Conservation (phyloP, 2,113 vertebrate species). For the Monarcha castaneiventris region DNA sequence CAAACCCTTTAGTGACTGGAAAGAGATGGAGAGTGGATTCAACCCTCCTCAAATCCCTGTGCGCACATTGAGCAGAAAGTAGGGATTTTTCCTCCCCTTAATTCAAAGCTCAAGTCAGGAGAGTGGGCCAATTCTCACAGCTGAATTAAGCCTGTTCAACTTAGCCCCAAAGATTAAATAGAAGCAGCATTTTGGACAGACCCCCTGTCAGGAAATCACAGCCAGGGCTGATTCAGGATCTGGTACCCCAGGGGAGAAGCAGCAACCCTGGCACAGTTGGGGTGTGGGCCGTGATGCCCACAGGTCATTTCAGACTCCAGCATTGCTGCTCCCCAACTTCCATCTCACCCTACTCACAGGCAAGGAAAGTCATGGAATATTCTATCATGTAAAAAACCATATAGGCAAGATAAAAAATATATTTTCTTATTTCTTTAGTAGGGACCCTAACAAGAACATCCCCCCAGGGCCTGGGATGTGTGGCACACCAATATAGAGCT, state of each 20-base stretch:
- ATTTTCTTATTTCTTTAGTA: neutral
- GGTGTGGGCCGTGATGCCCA: fast-evolving
- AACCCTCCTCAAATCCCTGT: neutral
- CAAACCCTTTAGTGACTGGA: neutral
- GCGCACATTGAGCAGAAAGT: neutral
- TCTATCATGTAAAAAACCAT: neutral
- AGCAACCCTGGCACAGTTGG: neutral
- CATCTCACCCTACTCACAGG: neutral
- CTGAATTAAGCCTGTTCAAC: neutral
- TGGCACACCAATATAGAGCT: neutral
- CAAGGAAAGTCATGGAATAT: neutral
- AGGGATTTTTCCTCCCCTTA: neutral
- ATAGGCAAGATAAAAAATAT: neutral
- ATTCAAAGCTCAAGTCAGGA: neutral
- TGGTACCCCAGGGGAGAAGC: neutral
- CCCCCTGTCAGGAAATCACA: neutral
- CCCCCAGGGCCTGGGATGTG: neutral
- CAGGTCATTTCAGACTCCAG: neutral
- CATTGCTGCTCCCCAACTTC: neutral
- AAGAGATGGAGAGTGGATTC: neutral
- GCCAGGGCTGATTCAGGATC: neutral
- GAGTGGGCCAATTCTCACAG: neutral
- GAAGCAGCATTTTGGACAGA: neutral
- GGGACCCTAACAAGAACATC: neutral
- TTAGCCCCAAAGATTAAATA: neutral